Evolutionary conservation across 2,797 vertebrate genomes (phyloP).

Genomic region (Sardinella longiceps): DNA sequence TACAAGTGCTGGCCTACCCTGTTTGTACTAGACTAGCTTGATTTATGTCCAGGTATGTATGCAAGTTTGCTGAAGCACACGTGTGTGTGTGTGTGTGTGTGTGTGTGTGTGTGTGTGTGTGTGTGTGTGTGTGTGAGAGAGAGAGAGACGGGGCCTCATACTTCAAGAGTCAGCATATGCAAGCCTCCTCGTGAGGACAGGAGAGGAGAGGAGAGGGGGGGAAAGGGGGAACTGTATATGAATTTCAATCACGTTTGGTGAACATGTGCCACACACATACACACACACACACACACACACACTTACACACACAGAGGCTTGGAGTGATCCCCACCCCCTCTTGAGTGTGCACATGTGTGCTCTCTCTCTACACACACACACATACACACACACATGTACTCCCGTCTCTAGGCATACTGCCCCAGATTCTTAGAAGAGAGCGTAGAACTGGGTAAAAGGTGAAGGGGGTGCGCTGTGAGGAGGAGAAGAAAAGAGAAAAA

Average conservation of each 20-base stretch:
- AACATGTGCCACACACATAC: conserved; percentile 2
- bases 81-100: not conserved
- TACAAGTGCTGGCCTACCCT: not conserved
- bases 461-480: conserved; percentile 5
- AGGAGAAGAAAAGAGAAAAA: conserved; percentile 5
- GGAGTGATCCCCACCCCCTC: not conserved
- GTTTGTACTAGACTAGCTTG: not conserved
- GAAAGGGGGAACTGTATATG: not conserved
- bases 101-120: not conserved
- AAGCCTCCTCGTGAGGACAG: not conserved
- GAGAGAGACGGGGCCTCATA: not conserved
- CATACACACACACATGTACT: conserved; percentile 12
- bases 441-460: conserved; percentile 64
- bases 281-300: not conserved
- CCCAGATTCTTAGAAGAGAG: conserved; percentile 46
- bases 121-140: not conserved
- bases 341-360: not conserved
- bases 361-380: not conserved
- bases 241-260: conserved; percentile 7
- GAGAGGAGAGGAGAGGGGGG: not conserved
- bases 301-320: not conserved
- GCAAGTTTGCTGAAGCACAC: not conserved
- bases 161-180: not conserved
- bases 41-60: not conserved
- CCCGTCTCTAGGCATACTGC: not conserved